Evolutionary conservation across 2,113 vertebrate species (phyloP).

Genomic region (Psittacus erithacus): DNA sequence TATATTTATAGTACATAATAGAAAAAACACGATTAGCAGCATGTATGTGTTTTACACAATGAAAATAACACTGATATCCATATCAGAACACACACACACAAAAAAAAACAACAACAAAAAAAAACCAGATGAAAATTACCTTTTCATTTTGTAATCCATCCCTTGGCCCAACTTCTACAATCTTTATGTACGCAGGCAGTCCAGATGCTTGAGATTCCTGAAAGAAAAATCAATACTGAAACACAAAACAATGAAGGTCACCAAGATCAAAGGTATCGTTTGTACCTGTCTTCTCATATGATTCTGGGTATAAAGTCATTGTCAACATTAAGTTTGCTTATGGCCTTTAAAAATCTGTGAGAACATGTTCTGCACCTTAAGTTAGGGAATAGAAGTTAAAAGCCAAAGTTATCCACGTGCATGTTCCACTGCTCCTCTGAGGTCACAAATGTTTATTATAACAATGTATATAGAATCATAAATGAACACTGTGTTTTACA

Average conservation of each 20-base stretch:
- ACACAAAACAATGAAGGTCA: not conserved
- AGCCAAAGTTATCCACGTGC: not conserved
- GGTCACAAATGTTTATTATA: slow-evolving; percentile 9
- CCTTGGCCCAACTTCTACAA: slow-evolving; percentile 95
- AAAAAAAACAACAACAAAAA: not conserved
- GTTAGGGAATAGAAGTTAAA: not conserved
- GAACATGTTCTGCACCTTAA: not conserved
- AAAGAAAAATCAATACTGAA: slow-evolving; percentile 47
- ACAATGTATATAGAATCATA: not conserved
- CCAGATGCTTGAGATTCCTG: slow-evolving; percentile 76
- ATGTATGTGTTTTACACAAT: not conserved
- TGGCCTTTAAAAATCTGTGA: not conserved
- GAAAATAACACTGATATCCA: not conserved
- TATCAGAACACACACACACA: not conserved
- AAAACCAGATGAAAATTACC: slow-evolving; percentile 68
- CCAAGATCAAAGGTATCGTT: not conserved
- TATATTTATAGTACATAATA: not conserved
- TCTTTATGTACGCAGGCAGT: slow-evolving; percentile 89
- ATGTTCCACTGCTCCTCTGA: not conserved
- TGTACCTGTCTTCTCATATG: not conserved
- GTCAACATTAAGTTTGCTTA: not conserved
- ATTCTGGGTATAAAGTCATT: not conserved
- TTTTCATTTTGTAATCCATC: slow-evolving; percentile 97
- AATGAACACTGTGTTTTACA: slow-evolving; percentile 18
- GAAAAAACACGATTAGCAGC: not conserved